Evolutionary conservation across 2,113 vertebrate genomes (phyloP), one percentile per base, ranked within the genome.

Genomic region (Ceuthmochares aereus): DNA sequence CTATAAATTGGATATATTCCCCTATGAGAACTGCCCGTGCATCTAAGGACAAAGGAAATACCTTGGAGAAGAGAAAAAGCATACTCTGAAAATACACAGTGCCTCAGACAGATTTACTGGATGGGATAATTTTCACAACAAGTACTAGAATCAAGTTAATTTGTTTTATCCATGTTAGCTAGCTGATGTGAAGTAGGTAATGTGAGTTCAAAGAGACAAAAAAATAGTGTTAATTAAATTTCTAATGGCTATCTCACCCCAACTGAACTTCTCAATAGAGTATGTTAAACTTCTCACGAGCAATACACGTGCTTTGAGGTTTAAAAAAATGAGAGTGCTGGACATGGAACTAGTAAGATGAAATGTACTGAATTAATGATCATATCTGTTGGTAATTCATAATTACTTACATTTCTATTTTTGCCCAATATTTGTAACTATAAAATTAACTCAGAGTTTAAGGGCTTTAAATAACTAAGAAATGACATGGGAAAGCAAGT

Each of bases 211-310:
- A 93, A 62, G 81, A 85, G 29, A 73, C 36, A 94, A 80, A 92
- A 92, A 91, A 83, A 37, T 32, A 64, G 14, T 49, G 42, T 66
- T 95, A 93, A 94, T 95, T 89, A 91, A 64, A 59, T 93, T 94
- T 95, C 75, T 91, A 90, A 85, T 91, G 91, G 51, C 49, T 91
- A 25, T 85, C 70, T 93, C 67, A 95, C 75, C 83, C 63, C 18
- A 69, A 40, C 2, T 88, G 84, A 95, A 88, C 90, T 88, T 76
- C 55, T 90, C 32, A 60, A 42, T 10, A 19, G n/a, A 69, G 37
- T 95, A 60, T 83, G 30, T 54, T 67, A 73, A 85, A 89, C 47
- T 96, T 86, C 1, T 3, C n/a, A n/a, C n/a, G n/a, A n/a, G n/a
- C n/a, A n/a, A 58, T 42, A 58, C 4, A 13, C 25, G 34, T 49